These are phyloP conservation scores for Symphodus melops DNA, from an alignment of 2,113 vertebrate genomes.

Conservation along the genomic window DNA sequence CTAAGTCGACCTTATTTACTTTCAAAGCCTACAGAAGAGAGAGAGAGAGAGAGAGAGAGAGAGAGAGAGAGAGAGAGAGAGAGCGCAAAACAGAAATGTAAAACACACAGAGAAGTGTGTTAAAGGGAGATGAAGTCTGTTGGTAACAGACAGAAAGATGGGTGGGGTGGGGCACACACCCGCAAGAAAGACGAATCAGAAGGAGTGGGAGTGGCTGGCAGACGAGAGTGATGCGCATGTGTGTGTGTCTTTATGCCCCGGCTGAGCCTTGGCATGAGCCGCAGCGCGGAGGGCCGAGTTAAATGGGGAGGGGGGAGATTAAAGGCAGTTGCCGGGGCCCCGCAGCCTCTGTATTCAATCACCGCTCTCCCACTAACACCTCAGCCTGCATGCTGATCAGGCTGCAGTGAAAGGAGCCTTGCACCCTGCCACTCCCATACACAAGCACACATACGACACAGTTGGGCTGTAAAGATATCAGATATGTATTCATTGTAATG, in stretches of 20 bases:
- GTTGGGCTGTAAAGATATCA: conserved; percentile 13
- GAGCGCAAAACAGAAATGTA: not conserved
- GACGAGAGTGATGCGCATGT: conserved; percentile 69
- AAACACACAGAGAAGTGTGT: not conserved
- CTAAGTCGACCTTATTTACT: not conserved
- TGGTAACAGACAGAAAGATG: conserved; percentile 25
- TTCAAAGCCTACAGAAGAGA: not conserved
- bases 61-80: too few relatives aligned
- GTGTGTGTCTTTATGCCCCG: conserved; percentile 89
- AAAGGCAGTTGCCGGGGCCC: conserved; percentile 85
- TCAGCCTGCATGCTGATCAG: conserved; percentile 93
- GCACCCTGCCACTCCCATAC: conserved; percentile 80
- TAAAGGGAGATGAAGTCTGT: not conserved
- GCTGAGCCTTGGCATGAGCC: conserved; percentile 87
- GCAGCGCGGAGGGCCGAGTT: conserved; percentile 82
- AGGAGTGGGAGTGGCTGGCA: conserved; percentile 57
- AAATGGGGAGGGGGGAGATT: conserved; percentile 90
- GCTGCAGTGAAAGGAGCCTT: conserved; percentile 89
- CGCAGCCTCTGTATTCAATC: conserved; percentile 92
- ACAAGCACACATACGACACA: conserved; percentile 69
- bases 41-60: too few relatives aligned
- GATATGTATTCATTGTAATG: not conserved
- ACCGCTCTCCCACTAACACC: conserved; percentile 83
- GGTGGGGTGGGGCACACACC: not conserved
- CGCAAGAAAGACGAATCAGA: conserved; percentile 50